A percentile compares a stretch with the other conserved stretches of the same genome.
These are phyloP conservation scores for Stenopsyche tienmushanensis DNA, from an alignment of 1,140 invertebrate species.

Conservation along the genomic window DNA sequence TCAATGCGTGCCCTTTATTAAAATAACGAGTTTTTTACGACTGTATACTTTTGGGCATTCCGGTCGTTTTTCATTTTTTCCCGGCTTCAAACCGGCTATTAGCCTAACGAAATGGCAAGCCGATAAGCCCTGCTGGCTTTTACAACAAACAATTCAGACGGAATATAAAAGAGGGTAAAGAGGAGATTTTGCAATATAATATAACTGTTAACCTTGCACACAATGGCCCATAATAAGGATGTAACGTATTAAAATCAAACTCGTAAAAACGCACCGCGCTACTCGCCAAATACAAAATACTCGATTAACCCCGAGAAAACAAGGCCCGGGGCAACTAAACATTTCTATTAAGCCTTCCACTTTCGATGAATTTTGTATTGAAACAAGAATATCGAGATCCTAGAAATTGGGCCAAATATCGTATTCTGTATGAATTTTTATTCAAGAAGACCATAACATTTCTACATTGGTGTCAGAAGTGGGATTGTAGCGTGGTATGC, in stretches of 20 bases:
- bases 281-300: too few species aligned
- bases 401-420: too few species aligned
- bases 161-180: neutral
- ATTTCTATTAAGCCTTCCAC: too few species aligned
- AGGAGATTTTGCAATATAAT: neutral
- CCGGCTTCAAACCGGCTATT: constrained; percentile 7
- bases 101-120: constrained; percentile 12
- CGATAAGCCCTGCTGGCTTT: constrained; percentile 13
- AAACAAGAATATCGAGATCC: too few species aligned
- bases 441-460: too few species aligned
- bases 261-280: neutral
- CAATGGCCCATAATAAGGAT: neutral
- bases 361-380: too few species aligned
- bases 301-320: too few species aligned
- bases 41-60: neutral
- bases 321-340: too few species aligned
- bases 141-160: neutral
- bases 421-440: too few species aligned
- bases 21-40: constrained; percentile 15
- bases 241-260: neutral
- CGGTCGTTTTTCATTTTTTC: constrained; percentile 17
- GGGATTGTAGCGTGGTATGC: too few species aligned
- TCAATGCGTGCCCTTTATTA: constrained; percentile 3
- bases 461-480: too few species aligned
- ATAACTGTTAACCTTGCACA: neutral